Evolutionary conservation across 2,888 invertebrate genomes (phyloP), one percentile per base, ranked within the genome.

Genomic region (Rhogogaster chlorosoma): DNA sequence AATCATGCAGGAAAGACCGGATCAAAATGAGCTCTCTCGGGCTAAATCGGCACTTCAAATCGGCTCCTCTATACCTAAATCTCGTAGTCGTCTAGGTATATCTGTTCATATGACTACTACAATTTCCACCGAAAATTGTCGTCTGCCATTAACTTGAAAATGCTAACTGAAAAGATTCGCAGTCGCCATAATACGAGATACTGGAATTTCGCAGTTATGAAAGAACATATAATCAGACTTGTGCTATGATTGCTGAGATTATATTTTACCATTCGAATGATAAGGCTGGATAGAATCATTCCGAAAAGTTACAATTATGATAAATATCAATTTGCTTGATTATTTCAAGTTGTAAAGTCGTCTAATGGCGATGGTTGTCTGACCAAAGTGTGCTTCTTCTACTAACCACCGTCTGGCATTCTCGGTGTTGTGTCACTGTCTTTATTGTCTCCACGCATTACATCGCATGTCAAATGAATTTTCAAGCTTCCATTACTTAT

Each of bases 311-410:
- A n/a, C 38, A 53, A 4, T 32, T 3, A 22, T 78, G n/a, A 3
- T 36, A 6, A 32, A 57, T 57, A 18, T 53, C n/a, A 32, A 36
- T 53, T 57, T 32, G 18, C 53, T 22, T 26, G 22, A n/a, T 77
- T 77, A 36, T 57, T 77, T 6, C 10, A 53, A 77, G 29, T 49
- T 77, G 53, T 53, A 36, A 53, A 18, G 18, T 77, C 77, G 7
- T 7, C 32, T 53, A 32, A 32, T 15, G 29, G 53, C 77, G 77
- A 77, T 32, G 53, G 53, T 49, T 32, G 77, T 32, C 77, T 77
- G 53, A 77, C 38, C 26, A 45, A 45, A 38, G 12, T 75, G 22
- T 26, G 36, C 45, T 45, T 75, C 38, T 45, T 45, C 45, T 22
- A 45, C 45, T 12, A n/a, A 10, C 77, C 29, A 77, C 53, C 53